Conservation (phyloP, 2,113 vertebrate genomes). For the Amblyornis subalaris region DNA sequence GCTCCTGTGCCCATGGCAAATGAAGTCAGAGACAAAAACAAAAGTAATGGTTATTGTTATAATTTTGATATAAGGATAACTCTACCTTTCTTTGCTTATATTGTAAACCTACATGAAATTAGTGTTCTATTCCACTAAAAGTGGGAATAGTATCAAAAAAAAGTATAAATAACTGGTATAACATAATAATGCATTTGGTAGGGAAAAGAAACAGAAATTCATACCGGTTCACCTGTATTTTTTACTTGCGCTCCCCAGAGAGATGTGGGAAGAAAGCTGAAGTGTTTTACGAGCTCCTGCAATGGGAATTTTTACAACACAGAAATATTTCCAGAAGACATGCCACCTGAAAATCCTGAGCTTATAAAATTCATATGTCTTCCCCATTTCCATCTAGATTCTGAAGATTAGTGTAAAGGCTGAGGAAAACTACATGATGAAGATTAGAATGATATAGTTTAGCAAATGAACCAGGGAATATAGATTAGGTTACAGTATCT, state of each 20-base stretch:
- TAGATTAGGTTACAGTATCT: neutral
- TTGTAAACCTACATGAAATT: neutral
- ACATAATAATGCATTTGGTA: neutral
- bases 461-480: neutral
- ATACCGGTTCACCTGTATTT: neutral
- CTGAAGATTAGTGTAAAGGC: neutral
- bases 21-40: neutral
- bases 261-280: neutral
- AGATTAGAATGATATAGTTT: neutral
- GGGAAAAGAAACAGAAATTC: neutral
- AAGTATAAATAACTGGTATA: neutral
- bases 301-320: neutral
- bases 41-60: neutral
- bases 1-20: rapidly evolving
- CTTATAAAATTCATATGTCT: neutral
- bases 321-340: neutral
- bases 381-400: neutral
- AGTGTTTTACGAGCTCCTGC: neutral
- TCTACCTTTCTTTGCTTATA: neutral
- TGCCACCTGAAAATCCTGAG: neutral
- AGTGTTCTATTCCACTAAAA: neutral
- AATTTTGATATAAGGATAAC: neutral
- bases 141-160: neutral
- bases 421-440: neutral
- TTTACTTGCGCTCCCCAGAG: neutral